A percentile compares a stretch with the other conserved stretches of the same genome.
Evolutionary conservation across 2,113 vertebrate genomes (phyloP).

Genomic region (Dolichotis patagonum): DNA sequence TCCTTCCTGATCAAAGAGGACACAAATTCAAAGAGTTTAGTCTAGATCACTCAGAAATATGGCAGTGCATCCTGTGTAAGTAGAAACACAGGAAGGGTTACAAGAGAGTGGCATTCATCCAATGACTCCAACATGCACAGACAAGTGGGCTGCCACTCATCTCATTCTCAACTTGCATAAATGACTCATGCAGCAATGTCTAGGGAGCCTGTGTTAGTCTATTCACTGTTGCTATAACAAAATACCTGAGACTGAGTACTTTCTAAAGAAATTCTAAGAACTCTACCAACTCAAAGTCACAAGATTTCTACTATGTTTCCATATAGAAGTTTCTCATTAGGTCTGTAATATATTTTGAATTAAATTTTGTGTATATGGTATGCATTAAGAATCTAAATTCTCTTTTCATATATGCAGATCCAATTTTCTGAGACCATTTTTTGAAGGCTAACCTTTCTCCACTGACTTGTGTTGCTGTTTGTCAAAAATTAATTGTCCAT

Average conservation of each 20-base stretch:
- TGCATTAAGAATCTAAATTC: slow-evolving; percentile 24
- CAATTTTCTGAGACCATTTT: background rate
- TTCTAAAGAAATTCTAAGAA: background rate
- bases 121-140: background rate
- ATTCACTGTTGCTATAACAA: background rate
- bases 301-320: background rate
- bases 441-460: background rate
- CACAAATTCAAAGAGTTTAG: background rate
- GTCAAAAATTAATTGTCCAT: background rate
- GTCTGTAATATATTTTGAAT: background rate
- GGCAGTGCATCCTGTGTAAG: background rate
- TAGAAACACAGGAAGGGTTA: background rate
- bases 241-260: background rate
- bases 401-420: slow-evolving; percentile 31
- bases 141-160: background rate
- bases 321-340: background rate
- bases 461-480: slow-evolving; percentile 17
- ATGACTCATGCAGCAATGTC: background rate
- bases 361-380: background rate
- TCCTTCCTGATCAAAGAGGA: background rate
- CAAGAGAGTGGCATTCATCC: background rate
- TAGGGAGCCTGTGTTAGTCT: background rate
- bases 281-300: background rate
- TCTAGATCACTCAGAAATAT: background rate
- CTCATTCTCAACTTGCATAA: background rate